These are phyloP conservation scores for Oscheius sp. DNA, from an alignment of 2,888 invertebrate species.

Conservation along the genomic window DNA sequence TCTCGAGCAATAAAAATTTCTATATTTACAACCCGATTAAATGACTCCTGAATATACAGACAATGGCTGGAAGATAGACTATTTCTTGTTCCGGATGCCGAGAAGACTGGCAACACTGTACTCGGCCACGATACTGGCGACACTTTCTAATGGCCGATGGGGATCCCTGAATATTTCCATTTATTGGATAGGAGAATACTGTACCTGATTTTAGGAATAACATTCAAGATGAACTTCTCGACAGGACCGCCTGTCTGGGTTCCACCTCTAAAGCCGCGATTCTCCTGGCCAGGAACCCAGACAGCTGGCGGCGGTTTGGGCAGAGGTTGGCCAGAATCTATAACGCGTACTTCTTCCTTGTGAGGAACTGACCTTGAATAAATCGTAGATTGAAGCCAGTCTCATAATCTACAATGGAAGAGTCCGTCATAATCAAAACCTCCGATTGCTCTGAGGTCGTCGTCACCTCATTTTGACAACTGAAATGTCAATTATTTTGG, in stretches of 20 bases:
- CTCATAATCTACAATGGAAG: conserved; percentile 55
- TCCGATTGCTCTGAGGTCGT: conserved; percentile 70
- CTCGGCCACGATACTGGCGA: conserved; percentile 57
- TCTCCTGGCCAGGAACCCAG: conserved; percentile 70
- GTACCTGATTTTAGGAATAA: conserved; percentile 63
- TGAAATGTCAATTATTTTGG: conserved; percentile 36
- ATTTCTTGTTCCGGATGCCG: conserved; percentile 40
- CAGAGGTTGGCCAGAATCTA: conserved; percentile 56
- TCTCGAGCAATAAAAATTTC: background rate
- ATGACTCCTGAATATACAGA: conserved; percentile 31
- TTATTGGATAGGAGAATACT: background rate
- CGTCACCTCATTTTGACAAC: conserved; percentile 65
- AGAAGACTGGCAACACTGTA: conserved; percentile 53
- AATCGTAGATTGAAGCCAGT: conserved; percentile 61
- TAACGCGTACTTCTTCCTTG: conserved; percentile 7
- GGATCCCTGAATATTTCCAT: conserved; percentile 40
- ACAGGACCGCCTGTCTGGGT: conserved; percentile 63
- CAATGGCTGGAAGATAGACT: background rate
- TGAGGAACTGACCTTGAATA: conserved; percentile 47
- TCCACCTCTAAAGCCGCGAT: conserved; percentile 68
- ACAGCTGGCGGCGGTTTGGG: conserved; percentile 61
- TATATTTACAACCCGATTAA: conserved; percentile 24
- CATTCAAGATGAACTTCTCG: conserved; percentile 71
- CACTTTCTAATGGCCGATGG: conserved; percentile 52
- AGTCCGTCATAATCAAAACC: conserved; percentile 62